Percentiles rank a stretch among this genome's conserved stretches.
Conservation (phyloP, 2,113 vertebrate species). For the Martes martes region DNA sequence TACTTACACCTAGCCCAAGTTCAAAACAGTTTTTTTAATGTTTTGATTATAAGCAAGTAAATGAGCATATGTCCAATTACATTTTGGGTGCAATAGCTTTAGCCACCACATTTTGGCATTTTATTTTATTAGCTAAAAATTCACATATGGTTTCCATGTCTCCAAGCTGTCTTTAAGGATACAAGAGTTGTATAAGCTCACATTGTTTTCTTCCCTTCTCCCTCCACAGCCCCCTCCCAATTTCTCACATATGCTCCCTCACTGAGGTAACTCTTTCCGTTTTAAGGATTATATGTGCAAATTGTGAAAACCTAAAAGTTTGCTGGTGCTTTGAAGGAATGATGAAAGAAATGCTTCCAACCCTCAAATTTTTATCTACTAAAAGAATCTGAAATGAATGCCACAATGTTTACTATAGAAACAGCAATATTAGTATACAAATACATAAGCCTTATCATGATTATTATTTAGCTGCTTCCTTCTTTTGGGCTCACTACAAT, state of each 20-base stretch:
- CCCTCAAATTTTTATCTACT: slow-evolving; percentile 65
- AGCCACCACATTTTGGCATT: slow-evolving; percentile 84
- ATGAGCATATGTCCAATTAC: slow-evolving; percentile 87
- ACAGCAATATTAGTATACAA: slow-evolving; percentile 29
- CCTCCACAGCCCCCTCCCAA: slow-evolving; percentile 66
- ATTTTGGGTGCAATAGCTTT: slow-evolving; percentile 84
- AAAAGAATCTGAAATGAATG: slow-evolving; percentile 53
- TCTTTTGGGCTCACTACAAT: not conserved
- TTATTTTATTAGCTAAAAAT: slow-evolving; percentile 85
- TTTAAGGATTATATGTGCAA: slow-evolving; percentile 34
- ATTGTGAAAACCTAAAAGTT: slow-evolving; percentile 66
- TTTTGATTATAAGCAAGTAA: slow-evolving; percentile 86
- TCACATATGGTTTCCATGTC: slow-evolving; percentile 89
- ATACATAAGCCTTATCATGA: not conserved
- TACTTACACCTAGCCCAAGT: slow-evolving; percentile 81
- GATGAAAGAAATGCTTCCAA: slow-evolving; percentile 71
- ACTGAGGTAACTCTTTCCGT: not conserved
- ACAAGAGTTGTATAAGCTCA: slow-evolving; percentile 78
- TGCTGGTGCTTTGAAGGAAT: slow-evolving; percentile 73
- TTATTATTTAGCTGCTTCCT: not conserved
- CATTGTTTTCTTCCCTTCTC: slow-evolving; percentile 77
- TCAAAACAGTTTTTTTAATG: slow-evolving; percentile 80
- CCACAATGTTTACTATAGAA: slow-evolving; percentile 46
- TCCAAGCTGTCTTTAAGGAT: slow-evolving; percentile 83
- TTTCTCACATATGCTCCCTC: slow-evolving; percentile 44